Conservation (phyloP, 2,888 invertebrate species). For the Idaea straminata region DNA sequence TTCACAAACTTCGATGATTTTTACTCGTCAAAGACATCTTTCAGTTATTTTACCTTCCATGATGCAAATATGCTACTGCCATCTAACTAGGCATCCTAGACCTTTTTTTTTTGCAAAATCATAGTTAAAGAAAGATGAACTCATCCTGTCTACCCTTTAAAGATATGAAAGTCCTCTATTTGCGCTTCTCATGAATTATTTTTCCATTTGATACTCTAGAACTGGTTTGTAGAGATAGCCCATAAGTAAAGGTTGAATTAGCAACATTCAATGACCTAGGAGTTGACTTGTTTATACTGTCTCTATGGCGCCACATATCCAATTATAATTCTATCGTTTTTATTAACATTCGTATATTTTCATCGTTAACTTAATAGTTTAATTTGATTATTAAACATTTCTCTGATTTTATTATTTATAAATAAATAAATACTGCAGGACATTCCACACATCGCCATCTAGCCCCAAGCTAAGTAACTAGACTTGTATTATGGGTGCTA, state of each 20-base stretch:
- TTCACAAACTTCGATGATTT: too few relatives aligned
- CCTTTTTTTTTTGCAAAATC: constrained; percentile 16
- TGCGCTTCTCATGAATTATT: constrained; percentile 13
- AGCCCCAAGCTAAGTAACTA: too few relatives aligned
- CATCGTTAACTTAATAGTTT: neutral
- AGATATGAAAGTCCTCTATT: constrained; percentile 14
- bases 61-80: too few relatives aligned
- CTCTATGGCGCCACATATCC: neutral
- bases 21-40: too few relatives aligned
- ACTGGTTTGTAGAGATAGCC: neutral
- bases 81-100: neutral
- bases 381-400: neutral
- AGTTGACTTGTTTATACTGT: constrained; percentile 2
- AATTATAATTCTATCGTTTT: neutral
- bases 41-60: too few relatives aligned
- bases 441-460: too few relatives aligned
- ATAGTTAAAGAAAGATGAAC: constrained; percentile 5
- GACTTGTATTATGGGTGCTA: too few relatives aligned
- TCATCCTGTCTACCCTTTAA: constrained; percentile 3
- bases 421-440: too few relatives aligned
- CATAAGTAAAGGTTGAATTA: constrained; percentile 8
- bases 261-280: constrained; percentile 8
- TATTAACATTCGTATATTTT: neutral
- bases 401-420: neutral
- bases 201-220: constrained; percentile 10